Conservation (phyloP, 2,888 invertebrate species). For the Gibbula magus region DNA sequence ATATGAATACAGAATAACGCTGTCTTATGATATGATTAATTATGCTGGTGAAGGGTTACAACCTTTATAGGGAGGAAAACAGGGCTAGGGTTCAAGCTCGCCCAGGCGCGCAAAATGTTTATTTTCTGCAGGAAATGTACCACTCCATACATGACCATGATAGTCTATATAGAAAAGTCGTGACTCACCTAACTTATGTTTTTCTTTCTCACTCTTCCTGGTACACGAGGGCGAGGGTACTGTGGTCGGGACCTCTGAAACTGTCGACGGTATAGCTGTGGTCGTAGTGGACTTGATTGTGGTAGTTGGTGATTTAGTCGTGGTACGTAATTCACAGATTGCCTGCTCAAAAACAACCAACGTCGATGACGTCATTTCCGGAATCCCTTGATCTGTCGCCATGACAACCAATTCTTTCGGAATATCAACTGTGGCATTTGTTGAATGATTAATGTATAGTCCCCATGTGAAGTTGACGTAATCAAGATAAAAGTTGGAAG, state of each 20-base stretch:
- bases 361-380: not conserved
- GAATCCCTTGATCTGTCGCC: not conserved
- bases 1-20: too few relatives aligned
- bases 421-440: not conserved
- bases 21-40: too few relatives aligned
- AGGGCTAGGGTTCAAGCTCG: too few relatives aligned
- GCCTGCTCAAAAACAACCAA: not conserved
- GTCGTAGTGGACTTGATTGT: not conserved
- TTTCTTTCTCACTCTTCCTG: too few relatives aligned
- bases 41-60: too few relatives aligned
- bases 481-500: not conserved
- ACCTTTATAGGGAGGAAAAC: too few relatives aligned
- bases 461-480: not conserved
- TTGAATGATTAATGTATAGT: not conserved
- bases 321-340: not conserved
- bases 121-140: too few relatives aligned
- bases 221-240: not conserved
- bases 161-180: too few relatives aligned
- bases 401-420: not conserved
- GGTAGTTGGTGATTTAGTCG: not conserved
- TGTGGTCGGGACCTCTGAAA: not conserved
- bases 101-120: too few relatives aligned
- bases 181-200: too few relatives aligned
- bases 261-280: not conserved
- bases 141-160: too few relatives aligned